Base-by-base conservation (phyloP, 2,113 vertebrate species). In the Tachycineta bicolor region DNA sequence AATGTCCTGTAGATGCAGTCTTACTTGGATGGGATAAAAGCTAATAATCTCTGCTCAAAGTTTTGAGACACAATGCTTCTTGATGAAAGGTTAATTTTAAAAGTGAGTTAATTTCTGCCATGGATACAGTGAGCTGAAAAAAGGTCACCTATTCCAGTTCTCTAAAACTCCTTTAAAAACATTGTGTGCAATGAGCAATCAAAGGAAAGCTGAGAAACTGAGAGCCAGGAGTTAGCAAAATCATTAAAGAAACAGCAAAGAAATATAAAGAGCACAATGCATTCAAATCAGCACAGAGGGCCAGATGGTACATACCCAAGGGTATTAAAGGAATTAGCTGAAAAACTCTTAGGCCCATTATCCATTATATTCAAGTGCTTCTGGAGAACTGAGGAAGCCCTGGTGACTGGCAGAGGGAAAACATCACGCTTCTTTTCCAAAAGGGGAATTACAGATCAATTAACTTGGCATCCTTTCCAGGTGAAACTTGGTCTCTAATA, bases 281-380 rank as follows among this genome's bases (percentile, higher is more conserved):
- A 87, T 94, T 94, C 62, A 90, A 90, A 87, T 76, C 10, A 1
- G 75, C 90, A 75, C 77, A 94, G 86, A 94, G 73, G 93, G 75
- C 92, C 96, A 97, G 97, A 97, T 97, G 97, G 96, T 90, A 62
- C 78, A 37, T 39, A 97, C 95, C 82, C 96, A 3, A 89, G 97
- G 78, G 97, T 83, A 96, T 97, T 96, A 97, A 94, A 96, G 87
- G 95, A 97, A 97, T 97, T 97, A 97, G 96, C 87, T 91, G 81
- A 65, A 94, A 96, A 95, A 96, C 96, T 97, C 96, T 96, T 94
- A 92, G 91, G 93, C 87, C 89, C 92, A 91, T 97, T 97, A 97
- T 96, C 95, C 91, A 94, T 97, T 96, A 97, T 63, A 90, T 90
- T 90, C 82, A 88, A 91, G 77, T 74, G 79, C 76, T 97, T 78